Conservation (phyloP, 1,140 invertebrate genomes). For the Tetramorium alpestre region DNA sequence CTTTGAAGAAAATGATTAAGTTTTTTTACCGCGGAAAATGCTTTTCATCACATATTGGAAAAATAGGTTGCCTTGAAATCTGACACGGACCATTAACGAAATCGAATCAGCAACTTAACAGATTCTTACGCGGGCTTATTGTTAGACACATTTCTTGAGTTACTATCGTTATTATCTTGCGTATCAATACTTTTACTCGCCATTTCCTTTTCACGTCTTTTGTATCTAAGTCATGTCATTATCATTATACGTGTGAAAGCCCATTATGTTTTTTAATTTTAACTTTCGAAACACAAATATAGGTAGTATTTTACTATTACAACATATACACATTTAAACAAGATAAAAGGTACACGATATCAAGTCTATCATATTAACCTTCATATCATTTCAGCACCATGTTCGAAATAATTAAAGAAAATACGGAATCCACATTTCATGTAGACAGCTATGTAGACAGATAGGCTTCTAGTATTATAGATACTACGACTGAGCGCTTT, state of each 20-base stretch:
- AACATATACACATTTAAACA: slow-evolving; percentile 1
- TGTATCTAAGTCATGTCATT: too few relatives aligned
- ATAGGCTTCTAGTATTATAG: neutral
- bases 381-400: slow-evolving; percentile 24
- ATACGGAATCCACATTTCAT: neutral
- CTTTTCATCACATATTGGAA: neutral
- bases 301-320: neutral
- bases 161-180: slow-evolving; percentile 8
- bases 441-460: neutral
- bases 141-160: neutral
- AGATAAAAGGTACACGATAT: neutral
- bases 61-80: slow-evolving; percentile 57
- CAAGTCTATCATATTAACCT: neutral
- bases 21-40: neutral
- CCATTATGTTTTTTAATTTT: neutral
- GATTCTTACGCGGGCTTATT: neutral
- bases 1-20: neutral
- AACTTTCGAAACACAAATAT: neutral
- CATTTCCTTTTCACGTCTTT: neutral
- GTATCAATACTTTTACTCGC: neutral
- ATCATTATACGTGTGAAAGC: neutral
- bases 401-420: neutral
- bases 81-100: slow-evolving; percentile 58
- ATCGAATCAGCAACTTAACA: slow-evolving; percentile 51
- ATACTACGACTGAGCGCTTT: neutral